Evolutionary conservation across 2,888 invertebrate species (phyloP), one percentile per base, ranked within the genome.

Genomic region (Noctua pronuba): DNA sequence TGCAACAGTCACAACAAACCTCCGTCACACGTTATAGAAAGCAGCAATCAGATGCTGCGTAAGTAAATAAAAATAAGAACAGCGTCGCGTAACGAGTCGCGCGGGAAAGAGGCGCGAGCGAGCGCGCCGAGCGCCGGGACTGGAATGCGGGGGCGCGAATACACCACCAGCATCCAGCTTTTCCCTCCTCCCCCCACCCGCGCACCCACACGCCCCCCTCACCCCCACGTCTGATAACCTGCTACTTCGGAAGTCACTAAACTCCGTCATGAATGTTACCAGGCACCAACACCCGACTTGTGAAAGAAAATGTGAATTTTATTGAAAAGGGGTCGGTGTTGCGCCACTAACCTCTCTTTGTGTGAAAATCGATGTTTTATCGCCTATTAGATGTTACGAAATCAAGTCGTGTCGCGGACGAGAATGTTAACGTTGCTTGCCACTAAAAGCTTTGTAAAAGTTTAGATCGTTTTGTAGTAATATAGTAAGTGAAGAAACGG

Each of bases 161-260:
- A 88, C 90, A 92, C 94, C 93, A 94, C 93, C 93, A 94, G 92
- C 94, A 93, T 94, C 95, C 94, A 95, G 94, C 94, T 92, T 93
- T 92, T 88, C 93, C 92, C 92, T 88, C 92, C 92, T 88, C 90
- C 87, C 89, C 79, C 89, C 87, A 75, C 84, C 88, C 88, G 84
- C 89, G 88, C 86, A 84, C 89, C 80, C 85, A 86, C 89, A 52
- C 87, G 90, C 90, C 85, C 90, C 87, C 89, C 88, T 89, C 88
- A 84, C 90, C 90, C 89, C 90, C 91, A 89, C 92, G 93, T 93
- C 95, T 95, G 96, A 96, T 96, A 96, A 96, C 96, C 96, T 95
- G 96, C 96, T 95, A 95, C 96, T 96, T 96, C 95, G 95, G 96
- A 96, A 96, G 96, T 96, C 96, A 95, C 95, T 96, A 96, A 95